A percentile compares a stretch with the other conserved stretches of the same genome.
Evolutionary conservation across 2,113 vertebrate species (phyloP).

Genomic region (Chaetodon trifascialis): DNA sequence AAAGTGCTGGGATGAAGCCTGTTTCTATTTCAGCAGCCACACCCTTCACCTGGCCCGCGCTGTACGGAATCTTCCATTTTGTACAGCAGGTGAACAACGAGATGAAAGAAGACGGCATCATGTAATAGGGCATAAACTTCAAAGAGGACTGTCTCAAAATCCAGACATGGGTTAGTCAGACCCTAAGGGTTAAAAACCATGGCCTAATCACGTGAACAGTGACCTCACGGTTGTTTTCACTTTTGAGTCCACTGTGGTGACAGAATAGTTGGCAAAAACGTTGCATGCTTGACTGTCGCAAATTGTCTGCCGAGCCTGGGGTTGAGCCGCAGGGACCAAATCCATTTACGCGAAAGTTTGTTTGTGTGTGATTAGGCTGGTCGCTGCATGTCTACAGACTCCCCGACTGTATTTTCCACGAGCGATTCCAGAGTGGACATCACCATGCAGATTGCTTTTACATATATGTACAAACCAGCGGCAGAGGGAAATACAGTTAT

Average conservation of each 20-base stretch:
- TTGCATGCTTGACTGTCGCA: slow-evolving; percentile 54
- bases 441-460: slow-evolving; percentile 25
- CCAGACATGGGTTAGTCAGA: slow-evolving; percentile 24
- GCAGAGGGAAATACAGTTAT: neutral
- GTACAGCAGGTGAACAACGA: slow-evolving; percentile 44
- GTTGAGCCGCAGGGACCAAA: slow-evolving; percentile 34
- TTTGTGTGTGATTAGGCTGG: slow-evolving; percentile 57
- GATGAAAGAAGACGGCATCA: slow-evolving; percentile 50
- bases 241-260: slow-evolving; percentile 49
- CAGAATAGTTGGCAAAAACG: slow-evolving; percentile 60
- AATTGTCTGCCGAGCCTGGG: slow-evolving; percentile 30
- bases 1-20: slow-evolving; percentile 24
- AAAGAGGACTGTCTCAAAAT: slow-evolving; percentile 1
- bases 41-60: slow-evolving; percentile 63
- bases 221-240: slow-evolving; percentile 72
- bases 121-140: slow-evolving; percentile 7
- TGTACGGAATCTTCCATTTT: slow-evolving; percentile 68
- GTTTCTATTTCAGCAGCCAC: slow-evolving; percentile 47
- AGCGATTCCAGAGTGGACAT: slow-evolving; percentile 30
- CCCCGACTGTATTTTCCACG: slow-evolving; percentile 53
- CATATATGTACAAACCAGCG: slow-evolving; percentile 32
- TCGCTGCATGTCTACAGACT: slow-evolving; percentile 55
- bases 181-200: slow-evolving; percentile 38
- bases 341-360: slow-evolving; percentile 39
- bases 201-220: slow-evolving; percentile 55